These are phyloP conservation scores for Aurelia coerulea DNA, from an alignment of 30 jellyfish, hydroid and myxozoan species.

Conservation along the genomic window DNA sequence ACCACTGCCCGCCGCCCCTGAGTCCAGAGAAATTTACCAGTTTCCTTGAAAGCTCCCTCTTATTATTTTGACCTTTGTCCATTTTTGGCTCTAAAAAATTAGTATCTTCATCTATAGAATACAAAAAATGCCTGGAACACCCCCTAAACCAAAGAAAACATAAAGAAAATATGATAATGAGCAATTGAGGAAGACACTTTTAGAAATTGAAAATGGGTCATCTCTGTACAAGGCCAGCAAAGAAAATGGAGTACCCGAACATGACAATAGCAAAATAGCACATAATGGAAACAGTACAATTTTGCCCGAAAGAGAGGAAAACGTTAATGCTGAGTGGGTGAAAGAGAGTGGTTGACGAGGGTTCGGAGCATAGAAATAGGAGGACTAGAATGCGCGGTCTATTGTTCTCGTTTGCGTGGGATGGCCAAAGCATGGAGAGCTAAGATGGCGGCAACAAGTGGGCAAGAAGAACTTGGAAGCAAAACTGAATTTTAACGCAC, in stretches of 20 bases:
- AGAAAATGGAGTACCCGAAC: neutral
- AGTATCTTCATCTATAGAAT: too few relatives aligned
- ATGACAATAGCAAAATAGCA: neutral
- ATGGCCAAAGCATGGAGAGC: conserved; percentile 11
- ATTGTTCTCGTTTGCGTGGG: conserved; percentile 1
- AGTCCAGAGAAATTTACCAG: too few relatives aligned
- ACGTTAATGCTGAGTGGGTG: conserved; percentile 21
- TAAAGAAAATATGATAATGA: too few relatives aligned
- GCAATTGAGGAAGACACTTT: too few relatives aligned
- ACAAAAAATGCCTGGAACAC: too few relatives aligned
- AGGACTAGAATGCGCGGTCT: conserved; percentile 42
- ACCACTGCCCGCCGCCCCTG: too few relatives aligned
- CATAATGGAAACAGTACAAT: neutral
- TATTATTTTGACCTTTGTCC: too few relatives aligned
- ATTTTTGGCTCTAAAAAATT: too few relatives aligned
- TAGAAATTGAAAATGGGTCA: neutral
- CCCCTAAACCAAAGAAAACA: too few relatives aligned
- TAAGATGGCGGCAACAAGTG: conserved; percentile 16
- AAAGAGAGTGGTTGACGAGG: conserved; percentile 11
- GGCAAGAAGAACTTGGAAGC: conserved; percentile 8
- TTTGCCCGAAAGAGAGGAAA: conserved; percentile 3
- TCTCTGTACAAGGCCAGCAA: neutral
- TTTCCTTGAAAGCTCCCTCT: too few relatives aligned
- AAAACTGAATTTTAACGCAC: neutral
- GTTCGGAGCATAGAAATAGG: conserved; percentile 1